Base-by-base conservation (phyloP, 2,797 vertebrate genomes). In the Brotula barbata region DNA sequence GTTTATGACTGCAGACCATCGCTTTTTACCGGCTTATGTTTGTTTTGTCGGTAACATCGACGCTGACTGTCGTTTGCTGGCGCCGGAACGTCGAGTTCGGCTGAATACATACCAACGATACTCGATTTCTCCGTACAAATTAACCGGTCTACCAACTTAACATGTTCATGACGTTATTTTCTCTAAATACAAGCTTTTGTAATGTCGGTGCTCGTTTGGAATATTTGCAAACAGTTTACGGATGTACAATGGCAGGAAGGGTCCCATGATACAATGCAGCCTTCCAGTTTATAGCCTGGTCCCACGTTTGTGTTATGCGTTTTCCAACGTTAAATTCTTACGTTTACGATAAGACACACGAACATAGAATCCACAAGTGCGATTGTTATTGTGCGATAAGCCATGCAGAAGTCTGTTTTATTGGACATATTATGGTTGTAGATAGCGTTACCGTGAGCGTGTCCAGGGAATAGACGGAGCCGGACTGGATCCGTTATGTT, bases 401-500 rank as follows among this genome's bases (percentile, higher is more conserved):
- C 25, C 4, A 28, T 8, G 25, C 25, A 28, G 25, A 28, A 28
- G 25, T 28, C 8, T 4, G 8, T 28, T 28, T 28, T 28, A 4
- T 8, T 33, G 6, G 31, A 33, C 9, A 33, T 9, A 33, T 2
- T 6, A 28, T 9, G 9, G 6, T 7, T 6, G 31, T 10, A 11
- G 31, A 2, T 33, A 33, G 31, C 6, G 31, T 28, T 33, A 33
- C 6, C 31, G 31, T 7, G 31, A 33, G 9, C 9, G 11, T 33
- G 5, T 46, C 28, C 7, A 19, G 75, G 0, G 20, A 58, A 5
- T 87, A 88, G 85, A 75, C 78, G 73, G 49, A 64, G 62, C 82
- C 86, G 65, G 16, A 25, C 0, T 19, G 1, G 44, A 57, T 58
- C 83, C 77, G 84, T 83, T 86, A 85, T 85, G 47, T 70, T 53